Evolutionary conservation across 1,140 invertebrate species (phyloP).

Genomic region (Temnothorax longispinosus): DNA sequence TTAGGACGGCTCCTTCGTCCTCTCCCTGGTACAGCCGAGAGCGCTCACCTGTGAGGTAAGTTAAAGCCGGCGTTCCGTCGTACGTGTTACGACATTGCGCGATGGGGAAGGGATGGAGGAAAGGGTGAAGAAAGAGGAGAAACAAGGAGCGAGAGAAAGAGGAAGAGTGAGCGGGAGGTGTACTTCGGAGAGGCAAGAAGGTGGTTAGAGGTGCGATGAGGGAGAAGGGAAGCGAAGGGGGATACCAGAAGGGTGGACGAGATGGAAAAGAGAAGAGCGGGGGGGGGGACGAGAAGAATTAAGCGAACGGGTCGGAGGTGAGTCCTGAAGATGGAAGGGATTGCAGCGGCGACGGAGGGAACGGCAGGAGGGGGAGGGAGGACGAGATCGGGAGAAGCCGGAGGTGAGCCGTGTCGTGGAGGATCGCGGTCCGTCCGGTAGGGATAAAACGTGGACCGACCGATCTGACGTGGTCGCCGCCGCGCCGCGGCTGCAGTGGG

Average conservation of each 20-base stretch:
- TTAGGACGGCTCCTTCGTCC: slow-evolving; percentile 31
- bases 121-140: slow-evolving; percentile 66
- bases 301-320: slow-evolving; percentile 74
- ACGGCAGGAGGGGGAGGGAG: slow-evolving; percentile 81
- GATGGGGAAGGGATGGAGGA: slow-evolving; percentile 9
- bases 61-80: slow-evolving; percentile 82
- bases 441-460: slow-evolving; percentile 77
- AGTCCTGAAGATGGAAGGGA: slow-evolving; percentile 81
- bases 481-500: slow-evolving; percentile 77
- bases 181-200: slow-evolving; percentile 55
- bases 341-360: slow-evolving; percentile 60
- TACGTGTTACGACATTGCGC: slow-evolving; percentile 84
- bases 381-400: slow-evolving; percentile 77
- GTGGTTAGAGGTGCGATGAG: slow-evolving; percentile 80
- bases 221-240: slow-evolving; percentile 51
- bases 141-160: slow-evolving; percentile 72
- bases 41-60: slow-evolving; percentile 85
- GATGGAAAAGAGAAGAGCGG: slow-evolving; percentile 80
- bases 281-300: slow-evolving; percentile 78
- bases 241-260: slow-evolving; percentile 52
- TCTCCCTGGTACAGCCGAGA: slow-evolving; percentile 67
- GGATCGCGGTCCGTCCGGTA: slow-evolving; percentile 85
- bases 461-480: slow-evolving; percentile 48
- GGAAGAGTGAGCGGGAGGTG: slow-evolving; percentile 43
- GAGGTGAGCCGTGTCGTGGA: slow-evolving; percentile 84